These are phyloP conservation scores for Dromococcyx pavoninus DNA, from an alignment of 2,797 vertebrate genomes.

Conservation along the genomic window DNA sequence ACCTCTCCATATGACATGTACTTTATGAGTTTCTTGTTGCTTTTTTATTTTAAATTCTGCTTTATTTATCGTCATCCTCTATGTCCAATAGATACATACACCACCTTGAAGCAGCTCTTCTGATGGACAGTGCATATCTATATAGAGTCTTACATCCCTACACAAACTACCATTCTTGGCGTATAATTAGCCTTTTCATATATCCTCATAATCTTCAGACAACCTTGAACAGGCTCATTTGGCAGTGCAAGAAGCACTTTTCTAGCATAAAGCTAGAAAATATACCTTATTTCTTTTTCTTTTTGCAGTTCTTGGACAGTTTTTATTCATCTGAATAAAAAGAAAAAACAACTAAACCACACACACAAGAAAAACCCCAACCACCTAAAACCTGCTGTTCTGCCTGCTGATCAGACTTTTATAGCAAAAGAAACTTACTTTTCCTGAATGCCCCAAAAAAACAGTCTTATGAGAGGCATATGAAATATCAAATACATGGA, in stretches of 20 bases:
- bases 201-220: not conserved
- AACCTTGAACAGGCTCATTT: not conserved
- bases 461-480: not conserved
- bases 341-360: too few species aligned
- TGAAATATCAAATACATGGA: not conserved
- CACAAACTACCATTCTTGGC: not conserved
- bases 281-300: not conserved
- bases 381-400: not conserved
- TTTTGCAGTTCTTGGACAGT: not conserved
- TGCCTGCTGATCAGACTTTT: not conserved
- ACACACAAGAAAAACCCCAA: not conserved
- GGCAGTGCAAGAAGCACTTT: not conserved
- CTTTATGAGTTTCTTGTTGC: not conserved
- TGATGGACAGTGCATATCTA: not conserved
- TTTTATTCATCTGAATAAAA: not conserved
- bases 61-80: not conserved
- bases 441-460: not conserved
- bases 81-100: not conserved
- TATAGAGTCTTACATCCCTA: not conserved
- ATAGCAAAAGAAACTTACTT: not conserved
- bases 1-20: not conserved
- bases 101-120: not conserved
- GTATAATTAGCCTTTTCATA: not conserved
- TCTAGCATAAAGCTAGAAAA: not conserved
- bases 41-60: not conserved